Conservation (phyloP, 2,888 invertebrate species). For the Auanema freiburgensis region DNA sequence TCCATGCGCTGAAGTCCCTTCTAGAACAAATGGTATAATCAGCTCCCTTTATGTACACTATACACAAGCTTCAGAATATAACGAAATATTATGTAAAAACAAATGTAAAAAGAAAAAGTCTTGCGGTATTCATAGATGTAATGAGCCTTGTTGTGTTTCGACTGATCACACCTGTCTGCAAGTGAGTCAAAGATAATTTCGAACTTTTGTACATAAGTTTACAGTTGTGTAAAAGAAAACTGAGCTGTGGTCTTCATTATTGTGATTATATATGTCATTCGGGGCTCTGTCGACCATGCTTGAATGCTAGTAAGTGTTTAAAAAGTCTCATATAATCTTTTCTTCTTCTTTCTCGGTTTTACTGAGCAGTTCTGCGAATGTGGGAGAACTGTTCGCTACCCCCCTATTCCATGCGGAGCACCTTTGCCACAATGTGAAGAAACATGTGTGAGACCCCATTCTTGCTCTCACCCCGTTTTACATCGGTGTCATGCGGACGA, state of each 20-base stretch:
- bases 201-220: conserved; percentile 5
- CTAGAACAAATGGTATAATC: too few relatives aligned
- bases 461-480: conserved; percentile 65
- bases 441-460: conserved; percentile 80
- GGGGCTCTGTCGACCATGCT: conserved; percentile 80
- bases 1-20: conserved; percentile 29
- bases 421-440: conserved; percentile 79
- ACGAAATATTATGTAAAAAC: conserved; percentile 74
- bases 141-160: conserved; percentile 83
- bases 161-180: conserved; percentile 83
- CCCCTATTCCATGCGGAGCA: conserved; percentile 90
- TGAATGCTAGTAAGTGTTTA: conserved; percentile 74
- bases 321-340: conserved; percentile 1
- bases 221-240: conserved; percentile 73
- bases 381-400: conserved; percentile 81
- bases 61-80: conserved; percentile 23
- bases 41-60: background rate
- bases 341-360: conserved; percentile 70
- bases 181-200: conserved; percentile 43
- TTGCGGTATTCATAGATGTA: conserved; percentile 79
- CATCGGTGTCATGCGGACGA: conserved; percentile 72
- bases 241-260: conserved; percentile 85
- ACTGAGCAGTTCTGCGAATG: conserved; percentile 89
- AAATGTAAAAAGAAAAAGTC: conserved; percentile 78
- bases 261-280: conserved; percentile 87